Conservation (phyloP, 2,797 vertebrate species). For the Cyprinella venusta region DNA sequence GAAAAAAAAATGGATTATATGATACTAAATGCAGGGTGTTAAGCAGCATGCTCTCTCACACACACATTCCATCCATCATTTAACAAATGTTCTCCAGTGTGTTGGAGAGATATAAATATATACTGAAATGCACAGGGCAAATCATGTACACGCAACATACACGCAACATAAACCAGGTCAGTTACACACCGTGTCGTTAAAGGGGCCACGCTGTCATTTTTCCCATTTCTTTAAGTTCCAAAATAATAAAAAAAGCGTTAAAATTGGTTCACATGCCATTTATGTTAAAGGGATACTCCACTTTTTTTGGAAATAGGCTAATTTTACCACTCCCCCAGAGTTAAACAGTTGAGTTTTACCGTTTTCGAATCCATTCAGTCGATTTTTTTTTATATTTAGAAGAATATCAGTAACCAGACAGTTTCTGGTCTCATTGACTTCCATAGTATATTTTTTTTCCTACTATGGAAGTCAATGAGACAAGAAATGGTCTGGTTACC, state of each 20-base stretch:
- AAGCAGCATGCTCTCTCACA: constrained; percentile 5
- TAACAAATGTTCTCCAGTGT: constrained; percentile 50
- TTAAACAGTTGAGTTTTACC: no score
- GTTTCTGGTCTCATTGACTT: no score
- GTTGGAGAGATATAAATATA: constrained; percentile 50
- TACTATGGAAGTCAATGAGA: no score
- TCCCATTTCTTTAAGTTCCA: background rate
- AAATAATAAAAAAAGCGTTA: background rate
- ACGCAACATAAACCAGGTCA: constrained; percentile 21
- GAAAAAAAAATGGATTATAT: no score
- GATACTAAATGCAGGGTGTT: background rate
- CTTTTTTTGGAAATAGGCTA: no score
- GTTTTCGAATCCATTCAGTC: no score
- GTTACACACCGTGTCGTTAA: background rate
- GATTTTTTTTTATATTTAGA: no score
- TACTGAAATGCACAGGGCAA: constrained; percentile 23
- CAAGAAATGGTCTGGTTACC: no score
- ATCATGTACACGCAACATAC: background rate
- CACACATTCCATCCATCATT: constrained; percentile 46
- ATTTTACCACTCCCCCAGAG: no score
- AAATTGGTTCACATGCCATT: background rate
- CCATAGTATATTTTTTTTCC: no score
- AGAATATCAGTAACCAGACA: no score
- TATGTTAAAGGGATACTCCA: no score
- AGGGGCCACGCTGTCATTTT: background rate